Evolutionary conservation across 2,113 vertebrate species (phyloP).

Genomic region (Pogonocichla stellata): DNA sequence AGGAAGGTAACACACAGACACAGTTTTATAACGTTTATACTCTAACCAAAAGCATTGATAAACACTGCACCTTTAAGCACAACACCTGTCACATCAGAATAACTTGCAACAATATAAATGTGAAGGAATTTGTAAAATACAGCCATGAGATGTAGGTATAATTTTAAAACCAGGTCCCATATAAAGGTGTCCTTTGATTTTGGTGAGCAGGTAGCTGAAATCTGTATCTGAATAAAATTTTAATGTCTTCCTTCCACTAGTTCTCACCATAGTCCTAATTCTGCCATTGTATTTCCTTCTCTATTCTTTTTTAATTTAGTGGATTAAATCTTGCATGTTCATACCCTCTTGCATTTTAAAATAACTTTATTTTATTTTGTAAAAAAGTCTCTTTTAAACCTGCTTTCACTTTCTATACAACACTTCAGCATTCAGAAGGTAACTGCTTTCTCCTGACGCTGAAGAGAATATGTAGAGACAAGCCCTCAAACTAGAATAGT

Average conservation of each 20-base stretch:
- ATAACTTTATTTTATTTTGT: not conserved
- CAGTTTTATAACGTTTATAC: not conserved
- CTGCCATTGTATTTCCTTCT: not conserved
- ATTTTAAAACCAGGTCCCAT: not conserved
- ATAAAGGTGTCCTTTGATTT: not conserved
- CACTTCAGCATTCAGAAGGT: not conserved
- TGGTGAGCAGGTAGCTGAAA: not conserved
- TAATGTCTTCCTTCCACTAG: not conserved
- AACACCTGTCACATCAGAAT: not conserved
- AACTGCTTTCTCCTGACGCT: not conserved
- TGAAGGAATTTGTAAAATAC: not conserved
- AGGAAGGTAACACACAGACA: not conserved
- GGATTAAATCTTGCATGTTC: not conserved
- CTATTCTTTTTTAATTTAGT: not conserved
- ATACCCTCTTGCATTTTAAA: not conserved
- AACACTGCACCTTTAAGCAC: not conserved
- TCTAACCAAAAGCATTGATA: not conserved
- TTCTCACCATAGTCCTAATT: not conserved
- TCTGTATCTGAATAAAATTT: not conserved
- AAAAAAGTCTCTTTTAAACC: not conserved
- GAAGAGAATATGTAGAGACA: not conserved
- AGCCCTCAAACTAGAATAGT: not conserved
- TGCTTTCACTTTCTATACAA: not conserved
- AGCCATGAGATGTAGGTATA: not conserved
- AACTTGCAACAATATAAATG: not conserved